A percentile compares a stretch with the other conserved stretches of the same genome.
Evolutionary conservation across 2,888 invertebrate species (phyloP).

Genomic region (Anthrax anthrax): DNA sequence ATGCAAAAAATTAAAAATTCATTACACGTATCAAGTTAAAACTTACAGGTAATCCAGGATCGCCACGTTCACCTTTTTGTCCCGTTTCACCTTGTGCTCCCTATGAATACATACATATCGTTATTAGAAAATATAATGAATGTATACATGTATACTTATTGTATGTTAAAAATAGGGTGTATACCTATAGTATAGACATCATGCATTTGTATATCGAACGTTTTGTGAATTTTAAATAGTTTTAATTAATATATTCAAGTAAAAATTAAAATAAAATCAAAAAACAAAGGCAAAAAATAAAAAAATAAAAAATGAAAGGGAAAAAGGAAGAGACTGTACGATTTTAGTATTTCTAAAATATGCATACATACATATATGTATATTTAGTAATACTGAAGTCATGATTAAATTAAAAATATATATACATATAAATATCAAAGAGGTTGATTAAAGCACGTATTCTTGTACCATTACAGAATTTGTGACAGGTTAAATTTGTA

Average conservation of each 20-base stretch:
- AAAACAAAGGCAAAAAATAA: neutral
- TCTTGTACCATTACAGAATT: neutral
- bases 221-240: constrained; percentile 10
- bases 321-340: neutral
- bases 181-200: too few species aligned
- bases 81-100: constrained; percentile 89
- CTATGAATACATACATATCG: constrained; percentile 34
- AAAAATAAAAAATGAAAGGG: too few species aligned
- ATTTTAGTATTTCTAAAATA: neutral
- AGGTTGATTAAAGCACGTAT: neutral
- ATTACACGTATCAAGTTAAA: constrained; percentile 1
- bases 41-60: constrained; percentile 86
- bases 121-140: neutral
- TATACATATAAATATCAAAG: neutral
- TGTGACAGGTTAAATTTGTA: constrained; percentile 16
- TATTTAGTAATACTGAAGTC: neutral
- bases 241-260: constrained; percentile 6
- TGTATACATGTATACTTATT: neutral
- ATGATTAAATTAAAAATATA: neutral
- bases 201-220: constrained; percentile 3
- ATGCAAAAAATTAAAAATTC: constrained; percentile 9
- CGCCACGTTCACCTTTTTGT: constrained; percentile 81
- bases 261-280: constrained; percentile 4
- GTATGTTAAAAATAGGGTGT: too few species aligned
- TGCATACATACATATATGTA: too few species aligned